These are phyloP conservation scores for Neomorphus geoffroyi DNA, from an alignment of 2,797 vertebrate species.

Conservation along the genomic window DNA sequence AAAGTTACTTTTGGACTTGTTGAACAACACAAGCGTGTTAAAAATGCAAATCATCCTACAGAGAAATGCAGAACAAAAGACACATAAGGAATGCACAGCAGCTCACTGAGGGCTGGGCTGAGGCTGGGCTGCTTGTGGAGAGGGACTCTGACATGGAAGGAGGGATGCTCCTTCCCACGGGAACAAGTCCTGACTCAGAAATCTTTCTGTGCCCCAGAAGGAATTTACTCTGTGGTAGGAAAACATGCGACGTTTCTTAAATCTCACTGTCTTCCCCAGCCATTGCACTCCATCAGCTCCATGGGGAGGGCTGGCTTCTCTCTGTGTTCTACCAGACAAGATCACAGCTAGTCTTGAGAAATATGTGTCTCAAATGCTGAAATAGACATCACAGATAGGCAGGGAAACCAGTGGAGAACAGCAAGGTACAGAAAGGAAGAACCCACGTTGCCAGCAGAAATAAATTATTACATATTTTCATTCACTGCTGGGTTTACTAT, in stretches of 20 bases:
- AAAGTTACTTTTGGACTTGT: neutral
- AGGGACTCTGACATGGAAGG: rapidly evolving
- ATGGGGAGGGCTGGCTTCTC: rapidly evolving
- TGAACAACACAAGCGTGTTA: neutral
- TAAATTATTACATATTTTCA: neutral
- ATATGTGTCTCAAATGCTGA: neutral
- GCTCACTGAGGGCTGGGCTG: neutral
- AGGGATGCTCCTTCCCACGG: neutral
- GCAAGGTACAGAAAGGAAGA: neutral
- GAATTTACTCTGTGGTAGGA: neutral
- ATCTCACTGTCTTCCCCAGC: neutral
- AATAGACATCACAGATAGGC: neutral
- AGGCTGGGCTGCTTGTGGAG: rapidly evolving
- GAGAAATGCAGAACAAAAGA: neutral
- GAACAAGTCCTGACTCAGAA: neutral
- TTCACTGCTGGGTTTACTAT: neutral
- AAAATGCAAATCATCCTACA: neutral
- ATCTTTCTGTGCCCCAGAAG: neutral
- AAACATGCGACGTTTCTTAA: rapidly evolving
- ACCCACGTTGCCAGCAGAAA: neutral
- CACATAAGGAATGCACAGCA: rapidly evolving
- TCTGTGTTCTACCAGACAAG: neutral
- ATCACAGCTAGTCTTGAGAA: neutral
- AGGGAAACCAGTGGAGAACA: neutral
- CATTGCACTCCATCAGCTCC: neutral